Percentiles rank a stretch among this genome's conserved stretches.
Conservation (phyloP, 2,888 invertebrate species). For the Drosophila percnosoma region DNA sequence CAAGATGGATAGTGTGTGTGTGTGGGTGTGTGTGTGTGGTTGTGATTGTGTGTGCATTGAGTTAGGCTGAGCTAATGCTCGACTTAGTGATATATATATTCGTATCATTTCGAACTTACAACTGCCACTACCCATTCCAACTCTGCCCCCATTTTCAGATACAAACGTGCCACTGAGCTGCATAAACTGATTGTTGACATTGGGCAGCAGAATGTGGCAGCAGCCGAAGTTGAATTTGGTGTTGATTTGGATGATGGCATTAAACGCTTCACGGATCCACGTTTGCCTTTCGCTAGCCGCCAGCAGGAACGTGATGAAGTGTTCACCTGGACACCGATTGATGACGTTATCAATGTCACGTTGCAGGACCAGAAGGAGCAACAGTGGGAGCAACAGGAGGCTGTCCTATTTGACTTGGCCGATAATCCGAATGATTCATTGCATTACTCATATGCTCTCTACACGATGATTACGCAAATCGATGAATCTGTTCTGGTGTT, state of each 20-base stretch:
- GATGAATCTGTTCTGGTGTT: conserved; percentile 82
- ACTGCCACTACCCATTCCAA: neutral
- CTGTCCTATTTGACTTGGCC: conserved; percentile 37
- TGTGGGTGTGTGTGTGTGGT: conserved; percentile 38
- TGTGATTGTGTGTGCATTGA: conserved; percentile 26
- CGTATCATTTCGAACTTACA: conserved; percentile 9
- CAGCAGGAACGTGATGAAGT: conserved; percentile 64
- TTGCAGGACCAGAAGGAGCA: conserved; percentile 7
- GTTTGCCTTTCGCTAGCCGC: conserved; percentile 15
- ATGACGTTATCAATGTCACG: conserved; percentile 13
- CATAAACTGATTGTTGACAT: conserved; percentile 59
- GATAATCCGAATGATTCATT: conserved; percentile 78
- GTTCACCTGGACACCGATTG: conserved; percentile 28
- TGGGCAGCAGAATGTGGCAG: conserved; percentile 31
- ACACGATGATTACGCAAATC: conserved; percentile 71
- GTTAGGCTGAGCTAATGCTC: conserved; percentile 40
- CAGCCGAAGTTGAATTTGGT: conserved; percentile 9
- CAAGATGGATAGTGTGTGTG: conserved; percentile 60
- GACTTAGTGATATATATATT: conserved; percentile 49
- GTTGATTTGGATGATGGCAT: conserved; percentile 38
- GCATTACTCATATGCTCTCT: conserved; percentile 57
- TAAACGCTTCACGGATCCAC: conserved; percentile 64
- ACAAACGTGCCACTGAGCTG: conserved; percentile 48
- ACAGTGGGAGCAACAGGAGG: neutral
- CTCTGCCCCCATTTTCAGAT: conserved; percentile 42